phyloP scores from a whole-genome alignment of 1,140 invertebrate genomes.

The Papilio dardanus region DNA sequence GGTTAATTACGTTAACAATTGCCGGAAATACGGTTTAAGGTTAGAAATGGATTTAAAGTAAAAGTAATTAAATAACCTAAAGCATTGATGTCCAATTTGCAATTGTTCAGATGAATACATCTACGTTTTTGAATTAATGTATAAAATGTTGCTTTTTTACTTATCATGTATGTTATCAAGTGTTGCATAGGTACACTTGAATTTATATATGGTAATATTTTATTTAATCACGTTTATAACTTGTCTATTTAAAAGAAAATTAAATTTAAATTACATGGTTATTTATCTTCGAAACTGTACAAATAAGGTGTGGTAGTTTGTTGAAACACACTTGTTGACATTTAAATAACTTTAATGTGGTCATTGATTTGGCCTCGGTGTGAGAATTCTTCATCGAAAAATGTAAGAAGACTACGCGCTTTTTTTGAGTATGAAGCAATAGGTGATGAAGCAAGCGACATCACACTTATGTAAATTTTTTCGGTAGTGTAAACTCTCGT shows the following conservation, averaged over 20 bases:
- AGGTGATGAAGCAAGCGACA: not conserved
- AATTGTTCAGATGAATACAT: not conserved
- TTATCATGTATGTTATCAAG: not conserved
- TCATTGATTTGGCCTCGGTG: not conserved
- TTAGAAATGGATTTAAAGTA: not conserved
- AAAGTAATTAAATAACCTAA: not conserved
- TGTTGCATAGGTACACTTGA: not conserved
- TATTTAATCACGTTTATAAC: not conserved
- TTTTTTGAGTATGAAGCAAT: not conserved
- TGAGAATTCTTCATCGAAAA: not conserved
- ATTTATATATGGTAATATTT: not conserved
- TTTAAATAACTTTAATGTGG: not conserved
- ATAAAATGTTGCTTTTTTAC: not conserved
- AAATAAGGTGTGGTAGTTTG: not conserved
- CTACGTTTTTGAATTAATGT: not conserved
- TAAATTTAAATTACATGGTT: too few species aligned
- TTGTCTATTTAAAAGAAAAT: too few species aligned
- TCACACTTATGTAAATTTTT: not conserved
- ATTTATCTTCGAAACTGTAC: too few species aligned
- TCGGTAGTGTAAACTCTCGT: not conserved
- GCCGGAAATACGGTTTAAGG: not conserved
- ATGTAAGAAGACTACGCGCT: not conserved
- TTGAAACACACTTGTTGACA: not conserved
- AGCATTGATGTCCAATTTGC: not conserved
- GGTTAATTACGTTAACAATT: not conserved